Evolutionary conservation across 2,113 vertebrate genomes (phyloP), one percentile per base, ranked within the genome.

Genomic region (Nothoprocta pentlandii): DNA sequence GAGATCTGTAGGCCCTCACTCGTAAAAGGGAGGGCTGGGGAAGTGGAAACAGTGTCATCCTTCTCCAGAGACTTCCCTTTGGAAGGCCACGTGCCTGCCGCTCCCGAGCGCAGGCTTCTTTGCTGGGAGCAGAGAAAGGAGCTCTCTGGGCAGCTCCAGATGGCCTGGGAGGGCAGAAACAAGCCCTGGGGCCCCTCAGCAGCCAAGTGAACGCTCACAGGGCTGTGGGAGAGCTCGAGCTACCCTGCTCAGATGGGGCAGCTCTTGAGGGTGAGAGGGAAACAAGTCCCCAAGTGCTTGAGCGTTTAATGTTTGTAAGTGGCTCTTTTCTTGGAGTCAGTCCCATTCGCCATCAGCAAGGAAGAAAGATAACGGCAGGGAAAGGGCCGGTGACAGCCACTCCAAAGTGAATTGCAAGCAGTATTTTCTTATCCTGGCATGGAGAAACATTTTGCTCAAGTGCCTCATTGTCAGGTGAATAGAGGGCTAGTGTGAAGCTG

Each of bases 11-110:
- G 34, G 61, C 51, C 85, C 34, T 88, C 4, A 0, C 32, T 88
- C 82, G 42, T 92, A 42, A 84, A 84, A 4, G 1, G 12, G 47
- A 83, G 42, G 58, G 51, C 61, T 67, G n/a, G 71, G 86, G 53
- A 93, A 87, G 56, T 78, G 41, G 53, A 68, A 87, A 62, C 56
- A 91, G 41, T 59, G 91, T 87, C 54, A 69, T 92, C 41, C 76
- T 70, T 92, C 90, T 49, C 34, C 51, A 49, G 41, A 19, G 49
- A 41, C 39, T 56, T 63, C n/a, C 61, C 21, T 42, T 92, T 41
- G 67, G 73, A 70, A 92, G 66, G 44, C 28, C n/a, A 73, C 63
- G 36, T 12, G 10, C 53, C 19, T 74, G n/a, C 73, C 75, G 66
- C 20, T 87, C 7, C 46, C 73, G 71, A 87, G 77, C 75, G 80